Conservation (phyloP, 1,140 invertebrate genomes). For the Drosophila quadrilineata region DNA sequence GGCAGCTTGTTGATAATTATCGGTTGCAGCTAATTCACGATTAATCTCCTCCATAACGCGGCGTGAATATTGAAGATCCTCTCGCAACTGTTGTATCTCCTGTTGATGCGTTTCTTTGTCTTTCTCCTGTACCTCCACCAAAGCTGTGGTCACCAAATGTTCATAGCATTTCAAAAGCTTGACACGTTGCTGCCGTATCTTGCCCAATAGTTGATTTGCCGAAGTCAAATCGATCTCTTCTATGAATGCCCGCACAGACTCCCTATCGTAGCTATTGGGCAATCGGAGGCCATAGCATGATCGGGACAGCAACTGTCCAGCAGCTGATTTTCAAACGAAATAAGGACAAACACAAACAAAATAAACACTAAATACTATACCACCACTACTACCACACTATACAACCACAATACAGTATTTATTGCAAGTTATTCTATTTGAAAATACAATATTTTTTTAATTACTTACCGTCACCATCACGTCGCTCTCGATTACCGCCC, state of each 20-base stretch:
- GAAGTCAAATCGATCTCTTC: constrained; percentile 7
- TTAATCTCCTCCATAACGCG: constrained; percentile 22
- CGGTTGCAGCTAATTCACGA: background rate
- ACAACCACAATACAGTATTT: background rate
- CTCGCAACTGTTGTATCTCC: background rate
- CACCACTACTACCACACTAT: background rate
- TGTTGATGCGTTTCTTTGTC: background rate
- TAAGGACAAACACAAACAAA: background rate
- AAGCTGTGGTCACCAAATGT: constrained; percentile 18
- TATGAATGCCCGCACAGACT: constrained; percentile 34
- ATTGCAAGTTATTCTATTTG: too few relatives aligned
- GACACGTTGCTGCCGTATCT: constrained; percentile 25
- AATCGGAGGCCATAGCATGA: background rate
- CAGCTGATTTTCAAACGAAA: constrained; percentile 6
- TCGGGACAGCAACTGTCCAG: constrained; percentile 2
- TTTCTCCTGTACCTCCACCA: constrained; percentile 9
- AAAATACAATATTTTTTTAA: background rate
- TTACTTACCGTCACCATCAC: background rate
- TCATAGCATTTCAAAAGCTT: too few relatives aligned
- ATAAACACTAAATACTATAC: background rate
- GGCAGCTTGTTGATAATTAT: background rate
- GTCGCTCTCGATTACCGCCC: constrained; percentile 21
- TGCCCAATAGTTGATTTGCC: background rate
- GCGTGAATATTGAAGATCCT: background rate
- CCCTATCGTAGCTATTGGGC: constrained; percentile 37